Evolutionary conservation across 2,113 vertebrate species (phyloP), one percentile per base, ranked within the genome.

Genomic region (Pithys albifrons): DNA sequence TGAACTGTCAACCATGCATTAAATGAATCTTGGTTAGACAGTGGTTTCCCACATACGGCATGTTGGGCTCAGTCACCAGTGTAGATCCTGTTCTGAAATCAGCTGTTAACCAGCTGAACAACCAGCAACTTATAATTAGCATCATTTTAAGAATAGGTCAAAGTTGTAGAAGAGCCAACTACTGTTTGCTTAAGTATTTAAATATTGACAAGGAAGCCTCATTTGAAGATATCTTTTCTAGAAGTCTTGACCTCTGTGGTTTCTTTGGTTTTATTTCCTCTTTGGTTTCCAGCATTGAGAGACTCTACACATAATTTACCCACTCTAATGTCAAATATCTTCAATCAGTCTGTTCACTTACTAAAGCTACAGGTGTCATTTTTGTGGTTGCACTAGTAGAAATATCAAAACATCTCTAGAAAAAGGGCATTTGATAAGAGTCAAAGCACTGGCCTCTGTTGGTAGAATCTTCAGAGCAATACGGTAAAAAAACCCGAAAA

Each of bases 121-220:
- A 70, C 25, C 41, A 12, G 10, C 43, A 52, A 58, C 20, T 85
- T 85, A 14, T 18, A 77, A 89, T 85, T 70, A 55, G 43, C 52
- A 82, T 66, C 9, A 14, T 46, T 93, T 85, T 71, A 85, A 93
- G 46, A 73, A 15, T 54, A 66, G 74, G 64, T 91, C 55, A 66
- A 22, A 76, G 37, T n/a, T 89, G 41, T 55, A 70, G 75, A 85
- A 76, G 25, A 88, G 43, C 46, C 67, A 89, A 48, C 19, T 87
- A 7, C 51, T 83, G 7, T 92, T 94, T 80, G 14, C 64, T 81
- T 43, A 91, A 81, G 65, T 86, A 52, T 67, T 91, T 94, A 87
- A 90, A 81, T 71, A 54, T 12, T 35, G 11, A 25, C 16, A 39
- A 67, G 18, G 48, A 82, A 74, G 46, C 28, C 48, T 72, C 28